These are phyloP conservation scores for Spinus olivaceus DNA, from an alignment of 2,797 vertebrate genomes.

Conservation along the genomic window DNA sequence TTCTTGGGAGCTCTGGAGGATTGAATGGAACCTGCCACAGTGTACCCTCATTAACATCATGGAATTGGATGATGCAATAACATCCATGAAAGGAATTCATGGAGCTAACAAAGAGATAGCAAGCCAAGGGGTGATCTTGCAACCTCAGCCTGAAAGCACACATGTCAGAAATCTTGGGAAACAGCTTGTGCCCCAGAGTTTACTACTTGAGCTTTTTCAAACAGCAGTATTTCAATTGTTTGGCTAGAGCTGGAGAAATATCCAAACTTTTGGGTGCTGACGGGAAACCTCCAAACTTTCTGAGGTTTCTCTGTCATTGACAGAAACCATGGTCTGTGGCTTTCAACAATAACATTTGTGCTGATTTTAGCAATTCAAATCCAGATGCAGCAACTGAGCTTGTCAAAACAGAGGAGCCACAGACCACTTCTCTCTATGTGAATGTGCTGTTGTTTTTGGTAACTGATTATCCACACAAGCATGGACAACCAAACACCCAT, in stretches of 20 bases:
- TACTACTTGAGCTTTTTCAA: not conserved
- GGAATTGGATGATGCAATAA: not conserved
- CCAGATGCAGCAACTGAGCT: slow-evolving; percentile 30
- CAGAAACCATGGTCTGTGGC: slow-evolving; percentile 38
- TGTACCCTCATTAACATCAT: not conserved
- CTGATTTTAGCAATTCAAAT: slow-evolving; percentile 51
- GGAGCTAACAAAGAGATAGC: not conserved
- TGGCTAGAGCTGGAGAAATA: not conserved
- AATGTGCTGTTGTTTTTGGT: not conserved
- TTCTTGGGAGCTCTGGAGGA: not conserved
- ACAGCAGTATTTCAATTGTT: not conserved
- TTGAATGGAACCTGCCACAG: not conserved
- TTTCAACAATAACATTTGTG: slow-evolving; percentile 59
- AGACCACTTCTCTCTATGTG: slow-evolving; percentile 12
- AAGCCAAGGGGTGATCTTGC: not conserved
- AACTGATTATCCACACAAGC: not conserved
- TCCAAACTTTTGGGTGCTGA: slow-evolving; percentile 11
- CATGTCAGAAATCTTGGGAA: slow-evolving; percentile 10
- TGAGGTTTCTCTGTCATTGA: slow-evolving; percentile 42
- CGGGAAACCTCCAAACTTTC: slow-evolving; percentile 33
- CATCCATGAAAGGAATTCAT: not conserved
- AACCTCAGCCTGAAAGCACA: not conserved
- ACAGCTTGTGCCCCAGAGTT: not conserved
- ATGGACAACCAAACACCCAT: not conserved
- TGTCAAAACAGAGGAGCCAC: slow-evolving; percentile 31